Evolutionary conservation across 2,113 vertebrate genomes (phyloP).

Genomic region (Solea senegalensis): DNA sequence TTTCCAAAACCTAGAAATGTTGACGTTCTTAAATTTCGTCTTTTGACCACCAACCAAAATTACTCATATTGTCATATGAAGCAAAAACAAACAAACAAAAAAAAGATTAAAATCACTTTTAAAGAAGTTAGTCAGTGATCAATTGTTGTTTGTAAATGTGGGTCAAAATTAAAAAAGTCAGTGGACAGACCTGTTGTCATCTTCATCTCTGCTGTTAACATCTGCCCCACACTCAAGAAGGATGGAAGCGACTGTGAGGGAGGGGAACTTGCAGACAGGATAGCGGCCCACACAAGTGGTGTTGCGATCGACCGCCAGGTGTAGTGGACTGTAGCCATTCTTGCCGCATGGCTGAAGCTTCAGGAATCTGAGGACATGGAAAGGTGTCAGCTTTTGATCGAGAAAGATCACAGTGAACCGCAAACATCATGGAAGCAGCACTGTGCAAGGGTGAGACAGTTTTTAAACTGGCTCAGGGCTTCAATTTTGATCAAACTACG

Average conservation of each 20-base stretch:
- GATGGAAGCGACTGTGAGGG: slow-evolving; percentile 92
- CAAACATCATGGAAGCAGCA: not conserved
- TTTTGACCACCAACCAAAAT: too few species aligned
- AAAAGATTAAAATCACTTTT: too few species aligned
- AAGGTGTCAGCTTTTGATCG: not conserved
- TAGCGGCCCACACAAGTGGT: slow-evolving; percentile 97
- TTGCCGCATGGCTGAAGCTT: slow-evolving; percentile 95
- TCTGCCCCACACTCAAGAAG: slow-evolving; percentile 96
- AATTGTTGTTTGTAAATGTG: too few species aligned
- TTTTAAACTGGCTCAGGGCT: not conserved
- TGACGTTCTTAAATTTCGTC: too few species aligned
- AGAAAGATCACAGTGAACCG: not conserved
- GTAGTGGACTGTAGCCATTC: slow-evolving; percentile 95
- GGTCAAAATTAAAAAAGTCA: not conserved
- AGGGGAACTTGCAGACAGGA: slow-evolving; percentile 98
- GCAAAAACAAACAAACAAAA: too few species aligned
- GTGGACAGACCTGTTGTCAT: slow-evolving; percentile 85
- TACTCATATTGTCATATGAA: too few species aligned
- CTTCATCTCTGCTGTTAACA: slow-evolving; percentile 91
- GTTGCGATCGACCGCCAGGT: slow-evolving; percentile 95
- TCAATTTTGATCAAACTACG: not conserved
- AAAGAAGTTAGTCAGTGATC: too few species aligned
- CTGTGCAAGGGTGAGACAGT: not conserved
- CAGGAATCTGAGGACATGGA: slow-evolving; percentile 81
- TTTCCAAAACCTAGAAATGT: too few species aligned